Evolutionary conservation across 2,113 vertebrate genomes (phyloP), one percentile per base, ranked within the genome.

Genomic region (Pycnonotus jocosus): DNA sequence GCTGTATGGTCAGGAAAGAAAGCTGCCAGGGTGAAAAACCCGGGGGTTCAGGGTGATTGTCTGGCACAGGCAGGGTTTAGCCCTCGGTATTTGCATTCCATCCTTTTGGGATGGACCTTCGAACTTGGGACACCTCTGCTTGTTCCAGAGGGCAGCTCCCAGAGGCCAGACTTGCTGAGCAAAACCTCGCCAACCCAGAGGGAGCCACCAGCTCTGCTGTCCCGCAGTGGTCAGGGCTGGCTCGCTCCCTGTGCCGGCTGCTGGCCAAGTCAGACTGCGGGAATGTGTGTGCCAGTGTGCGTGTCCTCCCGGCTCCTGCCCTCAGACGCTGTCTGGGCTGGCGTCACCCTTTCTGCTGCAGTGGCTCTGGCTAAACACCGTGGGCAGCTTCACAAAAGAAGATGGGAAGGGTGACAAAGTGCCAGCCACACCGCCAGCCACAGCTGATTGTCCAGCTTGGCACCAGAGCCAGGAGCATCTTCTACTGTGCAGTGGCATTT

Each of bases 391-490:
- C 72, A 45, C 64, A 84, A 83, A 90, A 76, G 37, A 33, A 15
- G 22, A 65, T 5, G 18, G 48, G 85, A 51, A 81, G n/a, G 42
- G 50, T 89, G 89, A 73, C 86, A 70, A 92, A 83, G 65, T 0
- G 0, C 65, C 0, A 0, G 68, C 53, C 50, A 19, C 15, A 4
- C 37, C 2, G 0, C 81, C 56, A 57, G 85, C 60, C 47, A 40
- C 60, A 74, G 65, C 61, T 0, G 0, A 68, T 73, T 86, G 71
- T 62, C 73, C 88, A 58, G 61, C 58, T 56, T 51, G 79, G 88
- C 62, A 83, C 57, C 22, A 25, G 54, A 88, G 40, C 60, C 50
- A 30, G 78, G 25, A 93, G 91, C 82, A 72, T 85, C 74, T 45
- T 51, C 14, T 66, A 23, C 44, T 47, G 57, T 3, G 8, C 3